Base-by-base conservation (phyloP, 2,888 invertebrate genomes). In the Glomeris marginata region DNA sequence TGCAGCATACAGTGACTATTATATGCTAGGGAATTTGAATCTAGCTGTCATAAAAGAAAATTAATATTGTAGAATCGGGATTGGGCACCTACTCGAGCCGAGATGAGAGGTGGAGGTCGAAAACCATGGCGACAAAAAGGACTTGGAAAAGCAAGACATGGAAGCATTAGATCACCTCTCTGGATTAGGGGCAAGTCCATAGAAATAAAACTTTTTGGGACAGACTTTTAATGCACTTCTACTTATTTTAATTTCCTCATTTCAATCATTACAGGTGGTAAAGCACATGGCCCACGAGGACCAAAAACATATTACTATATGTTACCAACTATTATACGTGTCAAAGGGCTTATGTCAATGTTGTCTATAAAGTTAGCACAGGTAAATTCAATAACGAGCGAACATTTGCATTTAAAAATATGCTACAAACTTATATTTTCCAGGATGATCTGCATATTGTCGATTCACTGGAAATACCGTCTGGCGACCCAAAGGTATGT, bases 91-190 rank as follows among this genome's bases (percentile, higher is more conserved):
- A 75, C 81, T 0, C 73, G 87, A 50, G 81, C 84, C 1, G 97
- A 98, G 71, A 80, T 85, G 49, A 71, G 77, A 44, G 94, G 94
- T 36, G 88, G 92, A 47, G 90, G 90, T 0, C 74, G 76, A 22
- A 97, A 98, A 61, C 97, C 97, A 0, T 95, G 94, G 92, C 88
- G 87, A 1, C 98, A 98, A 64, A 98, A 98, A 69, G 91, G 92
- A 20, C 63, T 75, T 28, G 98, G 98, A 1, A 75, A 77, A 57
- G 85, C 97, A 1, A 76, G 97, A 41, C 94, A 94, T 63, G 91
- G 94, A 13, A 90, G 88, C 11, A 85, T 86, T 52, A 75, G 91
- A 51, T 87, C 94, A 2, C 95, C 95, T 0, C 64, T 92, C 1
- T 94, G 80, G 69, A 73, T 72, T 55, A 80, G 81, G 1, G 91